Evolutionary conservation across 1,140 invertebrate genomes (phyloP).

Genomic region (Neodiprion pinetum): DNA sequence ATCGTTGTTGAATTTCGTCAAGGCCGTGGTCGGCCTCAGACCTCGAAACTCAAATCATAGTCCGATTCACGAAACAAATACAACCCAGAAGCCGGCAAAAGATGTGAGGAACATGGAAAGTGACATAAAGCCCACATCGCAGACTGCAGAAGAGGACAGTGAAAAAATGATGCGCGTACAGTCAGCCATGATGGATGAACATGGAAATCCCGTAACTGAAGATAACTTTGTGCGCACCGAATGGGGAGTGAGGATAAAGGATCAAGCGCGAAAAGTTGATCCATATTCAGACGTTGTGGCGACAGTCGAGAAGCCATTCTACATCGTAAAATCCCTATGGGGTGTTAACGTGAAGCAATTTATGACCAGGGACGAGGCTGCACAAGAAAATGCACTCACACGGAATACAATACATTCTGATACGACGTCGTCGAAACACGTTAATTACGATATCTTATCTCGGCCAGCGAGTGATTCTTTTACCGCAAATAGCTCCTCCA

Average conservation of each 20-base stretch:
- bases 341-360: slow-evolving; percentile 26
- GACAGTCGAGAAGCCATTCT: slow-evolving; percentile 8
- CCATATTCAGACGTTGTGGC: background rate
- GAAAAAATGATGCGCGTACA: background rate
- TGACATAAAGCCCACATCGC: background rate
- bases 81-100: slow-evolving; percentile 42
- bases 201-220: background rate
- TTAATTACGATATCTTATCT: background rate
- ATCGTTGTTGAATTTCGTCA: background rate
- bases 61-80: slow-evolving; percentile 46
- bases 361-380: background rate
- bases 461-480: background rate
- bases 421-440: background rate
- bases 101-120: slow-evolving; percentile 44
- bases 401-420: background rate
- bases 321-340: slow-evolving; percentile 31
- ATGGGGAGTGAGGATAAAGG: slow-evolving; percentile 3
- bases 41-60: slow-evolving; percentile 33
- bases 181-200: background rate
- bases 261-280: slow-evolving; percentile 7
- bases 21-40: slow-evolving; percentile 3
- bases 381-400: background rate
- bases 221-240: background rate
- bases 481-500: background rate
- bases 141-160: background rate